Base-by-base conservation (phyloP, 1,140 invertebrate genomes). In the Zaprionus vittiger region DNA sequence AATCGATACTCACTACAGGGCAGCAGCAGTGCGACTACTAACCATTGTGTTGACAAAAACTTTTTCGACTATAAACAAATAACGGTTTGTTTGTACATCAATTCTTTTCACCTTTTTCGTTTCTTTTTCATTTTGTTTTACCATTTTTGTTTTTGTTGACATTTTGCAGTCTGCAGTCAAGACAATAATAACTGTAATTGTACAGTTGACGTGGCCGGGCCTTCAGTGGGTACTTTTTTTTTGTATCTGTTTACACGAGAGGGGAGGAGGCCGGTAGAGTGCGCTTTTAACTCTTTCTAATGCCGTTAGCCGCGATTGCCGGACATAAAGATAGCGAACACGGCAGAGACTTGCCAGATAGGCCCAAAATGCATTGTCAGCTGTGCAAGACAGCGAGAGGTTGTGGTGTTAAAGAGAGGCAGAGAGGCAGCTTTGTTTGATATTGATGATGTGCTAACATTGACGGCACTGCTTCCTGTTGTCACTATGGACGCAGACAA, bases 391-490 rank as follows among this genome's bases (percentile, higher is more conserved):
- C 15, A 59, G 41, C 60, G 52, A 37, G 20, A 28, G 47, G 37
- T 15, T 28, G 20, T 24, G 31, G 9, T 34, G 31, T 34, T 11
- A 20, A 31, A 38, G 62, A 34, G 6, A 4, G 14, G 14, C 28
- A 22, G 17, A 59, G 34, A 28, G 64, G 38, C 20, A 75, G 60
- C 41, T 75, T 75, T 75, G 57, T 55, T 68, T 68, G 20, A 61
- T 68, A 55, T 67, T 61, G 47, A 68, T 63, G 67, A 70, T 70
- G 73, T 75, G 73, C 67, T 59, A 70, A 71, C 73, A 24, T 59
- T 24, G 59, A 64, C 67, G 67, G 59, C 54, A 31, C 37, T 31
- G 67, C 41, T 75, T 75, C 73, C 73, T 75, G 73, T 75, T 63
- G 66, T 69, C 65, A 69, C 57, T 34, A 20, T 49, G 17, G 20